A percentile compares a stretch with the other conserved stretches of the same genome.
Evolutionary conservation across 2,113 vertebrate genomes (phyloP).

Genomic region (Laticauda colubrina): DNA sequence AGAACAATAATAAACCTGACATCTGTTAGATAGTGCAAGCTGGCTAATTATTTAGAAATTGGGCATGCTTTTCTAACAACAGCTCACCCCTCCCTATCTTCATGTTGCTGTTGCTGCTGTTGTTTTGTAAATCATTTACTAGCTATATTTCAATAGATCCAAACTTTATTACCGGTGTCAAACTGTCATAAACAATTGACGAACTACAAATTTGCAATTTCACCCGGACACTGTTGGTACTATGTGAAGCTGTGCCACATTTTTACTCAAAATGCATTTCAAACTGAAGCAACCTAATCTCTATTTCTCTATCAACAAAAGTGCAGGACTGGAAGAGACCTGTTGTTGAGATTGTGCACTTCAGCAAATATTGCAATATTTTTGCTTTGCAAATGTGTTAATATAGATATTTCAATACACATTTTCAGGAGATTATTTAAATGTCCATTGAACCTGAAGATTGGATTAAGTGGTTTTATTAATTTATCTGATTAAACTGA

Average conservation of each 20-base stretch:
- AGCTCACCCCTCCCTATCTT: neutral
- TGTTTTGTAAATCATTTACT: neutral
- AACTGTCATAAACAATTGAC: neutral
- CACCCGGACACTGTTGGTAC: neutral
- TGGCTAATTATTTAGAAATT: neutral
- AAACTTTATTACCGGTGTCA: neutral
- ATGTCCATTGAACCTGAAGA: neutral
- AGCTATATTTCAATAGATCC: neutral
- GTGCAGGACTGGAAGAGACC: neutral
- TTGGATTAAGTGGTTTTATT: neutral
- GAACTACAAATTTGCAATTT: neutral
- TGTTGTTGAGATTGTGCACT: neutral
- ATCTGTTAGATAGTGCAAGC: conserved; percentile 9
- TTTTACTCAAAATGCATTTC: neutral
- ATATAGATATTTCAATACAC: neutral
- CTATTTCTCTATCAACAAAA: neutral
- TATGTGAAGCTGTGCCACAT: neutral
- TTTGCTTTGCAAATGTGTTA: neutral
- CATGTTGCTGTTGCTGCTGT: neutral
- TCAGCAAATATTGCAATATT: too few relatives aligned
- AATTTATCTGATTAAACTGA: neutral
- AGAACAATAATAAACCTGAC: neutral
- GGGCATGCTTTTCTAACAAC: neutral
- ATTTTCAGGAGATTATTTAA: neutral
- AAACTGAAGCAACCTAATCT: neutral